Conservation (phyloP, 2,888 invertebrate species). For the Eretmocerus hayati region DNA sequence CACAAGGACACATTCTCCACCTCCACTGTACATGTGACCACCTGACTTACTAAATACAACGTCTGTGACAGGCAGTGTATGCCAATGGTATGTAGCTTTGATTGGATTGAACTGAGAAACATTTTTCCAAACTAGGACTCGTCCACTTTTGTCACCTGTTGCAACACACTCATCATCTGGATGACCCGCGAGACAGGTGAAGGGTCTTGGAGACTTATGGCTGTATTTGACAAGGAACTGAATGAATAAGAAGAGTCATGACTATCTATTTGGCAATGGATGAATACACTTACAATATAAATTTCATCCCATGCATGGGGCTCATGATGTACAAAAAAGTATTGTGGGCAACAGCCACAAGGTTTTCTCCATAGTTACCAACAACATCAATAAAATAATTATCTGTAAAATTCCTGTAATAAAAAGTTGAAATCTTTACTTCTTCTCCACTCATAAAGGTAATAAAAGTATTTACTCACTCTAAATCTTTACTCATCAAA, state of each 20-base stretch:
- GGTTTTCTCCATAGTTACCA: conserved; percentile 40
- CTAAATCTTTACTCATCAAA: conserved; percentile 9
- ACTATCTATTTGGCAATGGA: not conserved
- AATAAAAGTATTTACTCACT: conserved; percentile 14
- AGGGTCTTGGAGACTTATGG: conserved; percentile 36
- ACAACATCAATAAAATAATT: conserved; percentile 41
- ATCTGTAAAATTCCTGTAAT: conserved; percentile 25
- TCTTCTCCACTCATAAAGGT: too few relatives aligned
- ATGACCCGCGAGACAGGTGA: conserved; percentile 63
- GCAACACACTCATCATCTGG: conserved; percentile 59
- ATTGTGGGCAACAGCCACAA: conserved; percentile 37
- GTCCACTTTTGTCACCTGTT: conserved; percentile 62
- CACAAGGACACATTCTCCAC: conserved; percentile 70
- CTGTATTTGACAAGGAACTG: conserved; percentile 13
- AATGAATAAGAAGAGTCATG: not conserved
- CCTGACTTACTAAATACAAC: conserved; percentile 59
- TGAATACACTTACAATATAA: conserved; percentile 30
- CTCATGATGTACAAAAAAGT: conserved; percentile 35
- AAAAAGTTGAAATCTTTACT: conserved; percentile 1
- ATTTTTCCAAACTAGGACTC: conserved; percentile 58
- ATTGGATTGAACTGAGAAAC: conserved; percentile 38
- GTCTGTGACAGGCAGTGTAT: conserved; percentile 62
- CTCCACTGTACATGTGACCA: conserved; percentile 66
- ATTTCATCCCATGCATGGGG: conserved; percentile 32
- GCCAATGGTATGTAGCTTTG: conserved; percentile 66